A percentile compares a stretch with the other conserved stretches of the same genome.
phyloP scores from a whole-genome alignment of 1,140 invertebrate genomes.

The Caenorhabditis elegans region WBcel235 BX284604.4:7004001-7004500 shows the following conservation, averaged over 20 bases:
- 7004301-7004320: not conserved
- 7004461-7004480: not conserved
- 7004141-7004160: too few relatives aligned
- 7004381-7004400: conserved; percentile 21
- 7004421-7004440: too few relatives aligned
- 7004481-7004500: not conserved
- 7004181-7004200: not conserved
- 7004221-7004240: not conserved
- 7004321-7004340: not conserved
- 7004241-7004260: not conserved
- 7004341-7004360: not conserved
- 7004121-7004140: conserved; percentile 5
- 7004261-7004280: not conserved
- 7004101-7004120: not conserved
- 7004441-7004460: not conserved
- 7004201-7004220: not conserved
- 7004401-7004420: not conserved
- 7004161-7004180: too few relatives aligned
- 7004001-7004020: not conserved
- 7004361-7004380: not conserved
- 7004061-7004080: not conserved
- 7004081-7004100: not conserved
- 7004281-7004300: not conserved
- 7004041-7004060: not conserved
- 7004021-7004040: not conserved